Base-by-base conservation (phyloP, 2,888 invertebrate species). In the Macrosoma leucophasiata region DNA sequence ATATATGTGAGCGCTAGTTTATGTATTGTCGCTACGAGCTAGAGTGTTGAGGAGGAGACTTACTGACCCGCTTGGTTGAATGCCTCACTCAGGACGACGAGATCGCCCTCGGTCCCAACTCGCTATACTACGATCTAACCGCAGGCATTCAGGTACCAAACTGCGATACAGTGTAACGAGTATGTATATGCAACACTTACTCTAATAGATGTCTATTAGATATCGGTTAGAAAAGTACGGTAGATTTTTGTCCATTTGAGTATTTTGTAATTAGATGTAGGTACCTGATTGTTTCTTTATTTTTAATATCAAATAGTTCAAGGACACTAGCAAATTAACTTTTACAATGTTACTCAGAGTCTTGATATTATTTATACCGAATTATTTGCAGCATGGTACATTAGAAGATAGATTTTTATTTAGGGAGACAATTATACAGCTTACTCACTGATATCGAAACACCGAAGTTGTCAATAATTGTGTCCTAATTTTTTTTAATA, bases 121-220 rank as follows among this genome's bases (percentile, higher is more conserved):
- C 82, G 71, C 82, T 78, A 68, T 84, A 79, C 84, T 79, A 84
- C 82, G 81, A 82, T 69, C 72, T 82, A 74, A 75, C 81, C 65
- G 84, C 82, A 81, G 82, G 82, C 79, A 79, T 78, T 81, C 84
- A 84, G 84, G 84, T 84, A 84, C 77, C 74, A 51, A 53, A 55
- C 51, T 45, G 47, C 41, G 35, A 41, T 39, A 42, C 38, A 30
- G 18, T 30, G 31, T 46, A 40, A 46, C 42, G 36, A 43, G 39
- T 47, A 47, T 43, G 41, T 48, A 36, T 29, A 26, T 17, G 7
- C 17, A 17, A 7, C 7, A 17, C 25, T 29, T 25, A 15, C 10
- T 24, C 19, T 22, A 13, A n/a, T 36, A 30, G 11, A n/a, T 10
- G 31, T 36, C 31, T 31, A 27, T 11, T 29, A 24, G 18, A 6